Base-by-base conservation (phyloP, 2,888 invertebrate species). In the Lasioglossum malachurum region DNA sequence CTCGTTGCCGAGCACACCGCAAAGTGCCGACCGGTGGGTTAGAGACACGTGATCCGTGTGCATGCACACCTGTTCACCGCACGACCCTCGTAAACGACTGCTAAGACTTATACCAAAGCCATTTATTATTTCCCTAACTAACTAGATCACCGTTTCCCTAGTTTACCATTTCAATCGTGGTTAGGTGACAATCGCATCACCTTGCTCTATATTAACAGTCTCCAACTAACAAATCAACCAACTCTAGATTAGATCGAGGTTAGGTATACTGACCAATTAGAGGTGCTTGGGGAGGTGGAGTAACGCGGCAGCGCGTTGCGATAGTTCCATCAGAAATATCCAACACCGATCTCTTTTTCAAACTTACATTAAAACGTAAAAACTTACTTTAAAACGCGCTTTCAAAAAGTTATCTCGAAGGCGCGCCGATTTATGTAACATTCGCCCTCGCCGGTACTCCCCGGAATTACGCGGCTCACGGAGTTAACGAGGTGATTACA, bases 211-310 rank as follows among this genome's bases (percentile, higher is more conserved):
- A 57, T 57, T 12, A 57, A 57, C n/a, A n/a, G 10, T 57, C 53
- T 57, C 53, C n/a, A 57, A 57, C 23, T 53, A 53, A 53, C 53
- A n/a, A 57, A 57, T 57, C n/a, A 57, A 57, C n/a, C n/a, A 57
- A 23, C 10, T 57, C 53, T 57, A 57, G n/a, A 57, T 57, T 57
- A 57, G 8, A 57, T 57, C 53, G 3, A 57, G 53, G 53, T 57
- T n/a, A 57, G n/a, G n/a, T 57, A 4, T 3, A n/a, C 53, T 10
- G 23, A 57, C 10, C n/a, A 57, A n/a, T 57, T 57, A 57, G 53
- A 8, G 23, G 53, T 23, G 10, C 10, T 57, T 10, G n/a, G n/a
- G 3, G 3, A n/a, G n/a, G 10, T n/a, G n/a, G 23, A 4, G 10
- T 1, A 57, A 57, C 8, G 23, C n/a, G 12, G n/a, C 57, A n/a